Base-by-base conservation (phyloP, 2,888 invertebrate genomes). In the Hydropsyche betteni region DNA sequence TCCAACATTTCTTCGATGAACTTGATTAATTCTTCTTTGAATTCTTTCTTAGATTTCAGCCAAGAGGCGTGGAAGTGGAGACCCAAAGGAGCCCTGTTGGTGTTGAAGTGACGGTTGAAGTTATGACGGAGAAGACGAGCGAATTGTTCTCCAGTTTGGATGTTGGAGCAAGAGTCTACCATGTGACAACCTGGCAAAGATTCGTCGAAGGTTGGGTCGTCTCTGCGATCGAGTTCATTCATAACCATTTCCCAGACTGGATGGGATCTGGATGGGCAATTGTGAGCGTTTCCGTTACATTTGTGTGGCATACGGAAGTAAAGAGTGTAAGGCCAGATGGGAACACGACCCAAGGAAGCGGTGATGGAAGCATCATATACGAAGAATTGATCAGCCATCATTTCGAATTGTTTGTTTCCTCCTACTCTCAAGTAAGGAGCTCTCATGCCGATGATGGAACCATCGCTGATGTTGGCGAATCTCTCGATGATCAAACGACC, bases 241-340 rank as follows among this genome's bases (percentile, higher is more conserved):
- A 97, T 95, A 72, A 96, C 96, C 92, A 97, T 96, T 86, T 97
- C 97, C 97, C 97, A 97, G 58, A 97, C 95, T 36, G 96, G 96
- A 82, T 97, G 96, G 82, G 94, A 94, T 83, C 93, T 88, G 69
- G 94, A 94, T 33, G 97, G 97, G 82, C 97, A 97, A 84, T 96
- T 96, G 83, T 95, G 95, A 14, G 95, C 95, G 83, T 97, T 97
- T 79, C 96, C 96, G 84, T 95, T 95, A 84, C 97, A 97, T 84
- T 94, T 96, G 87, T 97, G 97, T 0, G 97, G 96, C 94, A 97
- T 96, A 79, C 96, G 91, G 92, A 96, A 97, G 88, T 98, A 97
- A 34, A 98, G 87, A 2, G 98, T 98, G 88, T 98, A 98, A 0
- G 98, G 98, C 98, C 98, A 98, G 84, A 96, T 94, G 72, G 97